A percentile compares a stretch with the other conserved stretches of the same genome.
Conservation (phyloP, 1,140 invertebrate genomes). For the Antheraea mylitta region DNA sequence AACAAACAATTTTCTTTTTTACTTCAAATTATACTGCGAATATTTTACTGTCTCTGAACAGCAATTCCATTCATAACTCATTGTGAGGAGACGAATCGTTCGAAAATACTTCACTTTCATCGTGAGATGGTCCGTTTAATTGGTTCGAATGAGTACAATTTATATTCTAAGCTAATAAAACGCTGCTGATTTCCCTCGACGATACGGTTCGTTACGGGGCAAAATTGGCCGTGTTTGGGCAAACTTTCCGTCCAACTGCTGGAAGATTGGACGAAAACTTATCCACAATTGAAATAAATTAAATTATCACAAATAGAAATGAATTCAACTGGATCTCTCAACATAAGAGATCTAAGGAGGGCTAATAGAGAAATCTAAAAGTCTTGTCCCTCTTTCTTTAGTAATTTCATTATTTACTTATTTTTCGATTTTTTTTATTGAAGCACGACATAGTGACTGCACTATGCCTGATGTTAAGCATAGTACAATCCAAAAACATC, state of each 20-base stretch:
- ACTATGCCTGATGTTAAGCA: no score
- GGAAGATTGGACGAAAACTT: background rate
- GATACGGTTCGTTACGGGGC: conserved; percentile 17
- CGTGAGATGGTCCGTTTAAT: conserved; percentile 15
- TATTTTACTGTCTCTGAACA: background rate
- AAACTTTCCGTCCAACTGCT: background rate
- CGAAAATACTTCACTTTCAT: background rate
- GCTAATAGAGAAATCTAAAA: no score
- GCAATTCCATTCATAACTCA: background rate
- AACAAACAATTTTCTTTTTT: no score
- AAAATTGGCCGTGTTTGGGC: background rate
- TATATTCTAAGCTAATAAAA: conserved; percentile 24
- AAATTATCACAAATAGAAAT: no score
- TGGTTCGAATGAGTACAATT: conserved; percentile 19
- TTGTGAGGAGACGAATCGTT: background rate
- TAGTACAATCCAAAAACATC: no score
- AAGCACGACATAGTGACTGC: no score
- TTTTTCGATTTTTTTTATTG: no score
- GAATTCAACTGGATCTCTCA: no score
- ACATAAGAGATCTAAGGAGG: no score
- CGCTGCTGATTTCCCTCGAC: conserved; percentile 19
- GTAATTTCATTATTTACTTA: no score
- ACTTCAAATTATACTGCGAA: background rate
- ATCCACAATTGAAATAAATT: no score
- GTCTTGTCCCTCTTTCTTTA: no score